Conservation (phyloP, 2,888 invertebrate genomes). For the Dynastes maya region DNA sequence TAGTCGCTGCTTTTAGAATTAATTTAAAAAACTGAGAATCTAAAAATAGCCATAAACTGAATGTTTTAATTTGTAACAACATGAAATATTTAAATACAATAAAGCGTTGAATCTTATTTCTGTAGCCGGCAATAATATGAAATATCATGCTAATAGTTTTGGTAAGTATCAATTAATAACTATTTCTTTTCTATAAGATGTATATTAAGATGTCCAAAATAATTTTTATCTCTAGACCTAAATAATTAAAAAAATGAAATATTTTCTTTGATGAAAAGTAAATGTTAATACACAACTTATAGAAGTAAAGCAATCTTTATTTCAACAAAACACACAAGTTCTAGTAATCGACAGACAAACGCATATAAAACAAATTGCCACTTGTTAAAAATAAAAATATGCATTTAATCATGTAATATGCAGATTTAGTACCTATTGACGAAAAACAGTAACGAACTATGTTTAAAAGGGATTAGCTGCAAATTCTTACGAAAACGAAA, state of each 20-base stretch:
- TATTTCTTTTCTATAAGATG: slow-evolving; percentile 14
- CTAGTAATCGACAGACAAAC: slow-evolving; percentile 44
- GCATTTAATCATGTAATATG: slow-evolving; percentile 29
- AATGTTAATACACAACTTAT: slow-evolving; percentile 22
- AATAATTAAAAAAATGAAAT: too few species aligned
- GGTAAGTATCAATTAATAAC: slow-evolving; percentile 43
- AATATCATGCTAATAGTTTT: slow-evolving; percentile 33
- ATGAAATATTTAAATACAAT: slow-evolving; percentile 39
- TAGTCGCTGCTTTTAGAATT: background rate
- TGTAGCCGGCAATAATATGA: slow-evolving; percentile 13
- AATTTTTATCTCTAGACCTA: background rate
- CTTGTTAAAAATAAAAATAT: slow-evolving; percentile 41
- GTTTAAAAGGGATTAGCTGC: slow-evolving; percentile 54
- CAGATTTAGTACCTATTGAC: slow-evolving; percentile 38
- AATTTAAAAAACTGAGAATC: background rate
- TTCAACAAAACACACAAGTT: slow-evolving; percentile 42
- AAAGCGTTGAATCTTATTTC: background rate
- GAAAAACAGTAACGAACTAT: slow-evolving; percentile 49
- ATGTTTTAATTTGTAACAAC: slow-evolving; percentile 4
- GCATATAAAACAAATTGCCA: slow-evolving; percentile 35
- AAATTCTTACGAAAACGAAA: slow-evolving; percentile 51
- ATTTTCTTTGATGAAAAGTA: background rate
- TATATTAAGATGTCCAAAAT: slow-evolving; percentile 1
- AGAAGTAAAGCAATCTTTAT: slow-evolving; percentile 20
- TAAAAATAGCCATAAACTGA: background rate